Evolutionary conservation across 2,888 invertebrate genomes (phyloP), one percentile per base, ranked within the genome.

Genomic region (Andrena praecox): DNA sequence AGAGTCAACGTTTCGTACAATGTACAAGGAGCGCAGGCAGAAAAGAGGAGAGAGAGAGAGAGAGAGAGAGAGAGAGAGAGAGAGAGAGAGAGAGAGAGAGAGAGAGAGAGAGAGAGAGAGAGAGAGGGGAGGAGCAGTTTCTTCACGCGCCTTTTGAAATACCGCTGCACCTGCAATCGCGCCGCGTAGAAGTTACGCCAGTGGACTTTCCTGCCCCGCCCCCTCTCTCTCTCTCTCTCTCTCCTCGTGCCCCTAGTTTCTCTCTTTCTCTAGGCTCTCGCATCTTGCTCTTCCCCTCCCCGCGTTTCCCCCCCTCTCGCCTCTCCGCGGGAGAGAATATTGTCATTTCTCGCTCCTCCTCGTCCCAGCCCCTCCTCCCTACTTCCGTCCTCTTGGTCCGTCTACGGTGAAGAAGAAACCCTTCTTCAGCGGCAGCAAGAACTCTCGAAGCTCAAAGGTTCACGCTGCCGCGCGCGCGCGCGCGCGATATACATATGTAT

Each of bases 161-260:
- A 74, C 20, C 56, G 50, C 59, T 67, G 52, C 84, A 68, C 62
- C 77, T 73, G 84, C 81, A 69, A 86, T 74, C 84, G 75, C 78
- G 67, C 52, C 67, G 29, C 12, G 66, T 35, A 66, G 64, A 68
- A 73, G 75, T 87, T 87, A 87, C 87, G 87, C 85, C 87, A 87
- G 6, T 85, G 85, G 42, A 29, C 10, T 20, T 62, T 56, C 66
- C 59, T 76, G 27, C 29, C 42, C 20, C 31, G 35, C 62, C 29
- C 62, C 70, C 48, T 42, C 42, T 24, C 60, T n/a, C 62, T 56
- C 60, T n/a, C 62, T 56, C 54, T 6, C 52, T 29, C 52, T 29
- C 16, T 62, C 29, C 8, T 31, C 12, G 16, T 42, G 29, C 42
- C 27, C 12, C 12, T 42, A 6, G 31, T 10, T 74, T 12, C n/a